These are phyloP conservation scores for Trachemys scripta DNA, from an alignment of 2,113 vertebrate genomes.

Conservation along the genomic window DNA sequence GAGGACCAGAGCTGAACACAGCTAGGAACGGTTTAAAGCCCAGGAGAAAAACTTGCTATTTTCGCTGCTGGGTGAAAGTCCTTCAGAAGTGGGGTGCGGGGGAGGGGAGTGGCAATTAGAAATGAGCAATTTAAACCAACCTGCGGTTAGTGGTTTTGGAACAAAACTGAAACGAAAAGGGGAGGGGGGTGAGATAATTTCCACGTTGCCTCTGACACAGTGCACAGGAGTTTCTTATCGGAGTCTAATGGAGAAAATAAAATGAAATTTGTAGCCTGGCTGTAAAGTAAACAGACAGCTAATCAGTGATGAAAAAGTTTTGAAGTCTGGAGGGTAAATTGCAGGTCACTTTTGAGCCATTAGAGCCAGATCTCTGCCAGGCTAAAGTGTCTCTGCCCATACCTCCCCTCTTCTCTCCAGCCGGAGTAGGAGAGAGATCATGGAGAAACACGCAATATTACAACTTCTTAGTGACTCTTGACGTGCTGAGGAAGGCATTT, in stretches of 20 bases:
- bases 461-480: neutral
- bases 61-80: neutral
- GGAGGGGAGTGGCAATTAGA: neutral
- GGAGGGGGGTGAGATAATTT: neutral
- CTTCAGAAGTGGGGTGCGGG: neutral
- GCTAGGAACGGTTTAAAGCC: neutral
- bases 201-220: neutral
- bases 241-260: slow-evolving; percentile 32
- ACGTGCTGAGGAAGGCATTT: neutral
- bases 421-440: neutral
- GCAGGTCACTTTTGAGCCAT: slow-evolving; percentile 38
- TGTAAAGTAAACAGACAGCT: slow-evolving; percentile 55
- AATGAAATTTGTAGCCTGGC: slow-evolving; percentile 30
- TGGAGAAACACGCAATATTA: too few relatives aligned
- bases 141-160: neutral
- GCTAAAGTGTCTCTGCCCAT: neutral
- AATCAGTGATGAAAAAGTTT: neutral
- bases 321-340: slow-evolving; percentile 42
- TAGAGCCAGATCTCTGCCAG: neutral
- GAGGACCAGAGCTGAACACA: neutral
- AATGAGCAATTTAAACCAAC: fast-evolving
- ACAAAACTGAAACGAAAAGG: neutral
- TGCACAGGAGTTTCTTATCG: slow-evolving; percentile 11
- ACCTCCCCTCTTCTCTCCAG: neutral
- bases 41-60: neutral